Percentiles rank a stretch among this genome's conserved stretches.
These are phyloP conservation scores for Cyphomyrus plagiostoma DNA, from an alignment of 2,113 vertebrate genomes.

Conservation along the genomic window DNA sequence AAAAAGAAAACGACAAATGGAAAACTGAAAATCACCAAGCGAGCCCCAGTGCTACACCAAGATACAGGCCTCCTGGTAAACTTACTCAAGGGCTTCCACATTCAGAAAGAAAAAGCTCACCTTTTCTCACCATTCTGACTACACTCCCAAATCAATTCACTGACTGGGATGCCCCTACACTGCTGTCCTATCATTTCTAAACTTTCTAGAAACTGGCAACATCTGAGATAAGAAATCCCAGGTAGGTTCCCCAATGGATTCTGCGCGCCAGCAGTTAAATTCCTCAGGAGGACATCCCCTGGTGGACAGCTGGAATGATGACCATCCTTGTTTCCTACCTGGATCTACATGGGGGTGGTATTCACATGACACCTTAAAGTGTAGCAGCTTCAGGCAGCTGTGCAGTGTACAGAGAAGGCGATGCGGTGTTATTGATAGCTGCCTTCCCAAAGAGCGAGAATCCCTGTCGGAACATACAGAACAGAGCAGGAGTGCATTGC, in stretches of 20 bases:
- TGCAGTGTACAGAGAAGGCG: background rate
- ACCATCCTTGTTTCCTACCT: background rate
- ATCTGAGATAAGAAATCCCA: background rate
- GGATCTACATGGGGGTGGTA: background rate
- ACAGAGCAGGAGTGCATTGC: background rate
- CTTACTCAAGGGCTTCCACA: background rate
- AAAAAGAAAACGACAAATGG: background rate
- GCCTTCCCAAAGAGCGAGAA: background rate
- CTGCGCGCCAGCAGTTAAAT: background rate
- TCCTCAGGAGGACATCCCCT: background rate
- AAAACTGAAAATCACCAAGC: conserved; percentile 5
- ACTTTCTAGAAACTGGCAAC: background rate
- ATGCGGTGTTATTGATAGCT: background rate
- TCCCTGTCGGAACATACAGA: background rate
- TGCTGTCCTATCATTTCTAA: background rate
- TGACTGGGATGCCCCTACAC: background rate
- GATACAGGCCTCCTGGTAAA: conserved; percentile 1
- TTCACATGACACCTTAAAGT: background rate
- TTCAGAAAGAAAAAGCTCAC: background rate
- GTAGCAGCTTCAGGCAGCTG: background rate
- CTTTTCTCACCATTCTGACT: background rate
- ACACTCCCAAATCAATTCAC: background rate
- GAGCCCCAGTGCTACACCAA: background rate
- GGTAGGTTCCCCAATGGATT: background rate
- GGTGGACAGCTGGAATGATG: background rate